Base-by-base conservation (phyloP, 1,140 invertebrate genomes). In the Drosophila jambulina region DNA sequence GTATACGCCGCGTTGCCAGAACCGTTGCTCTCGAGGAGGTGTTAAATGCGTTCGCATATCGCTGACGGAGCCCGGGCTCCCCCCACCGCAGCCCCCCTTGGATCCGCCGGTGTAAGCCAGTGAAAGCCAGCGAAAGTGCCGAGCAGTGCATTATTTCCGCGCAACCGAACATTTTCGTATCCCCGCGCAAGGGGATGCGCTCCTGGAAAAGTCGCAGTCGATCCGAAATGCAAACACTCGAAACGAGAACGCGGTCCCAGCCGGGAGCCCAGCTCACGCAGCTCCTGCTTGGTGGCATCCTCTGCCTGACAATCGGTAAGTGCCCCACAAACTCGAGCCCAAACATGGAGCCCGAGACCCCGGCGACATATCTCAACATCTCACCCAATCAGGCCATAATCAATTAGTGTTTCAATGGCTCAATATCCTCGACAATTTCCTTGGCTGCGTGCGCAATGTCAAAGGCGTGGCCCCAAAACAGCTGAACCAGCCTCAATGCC, bases 281-380 rank as follows among this genome's bases (percentile, higher is more conserved):
- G 63, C 71, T 88, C 48, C 78, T 88, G 34, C 79, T 88, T 40
- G 85, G 62, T 17, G 61, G 74, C 51, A 74, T 88, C 68, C 75
- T 88, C 49, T 90, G 69, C 36, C 78, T 90, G 63, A 76, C 75
- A 78, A 79, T 88, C 69, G 85, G 85, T 88, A 76, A 90, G 85
- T 90, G 42, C n/a, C 32, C 15, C 4, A 36, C 51, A 36, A 54
- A 23, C 51, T 23, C 6, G 36, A 17, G 21, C 61, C 34, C 6
- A 27, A 21, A 12, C 49, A 48, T 25, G 15, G 19, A 13, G n/a
- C 53, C 34, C 4, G 19, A 48, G 23, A 42, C 36, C 40, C 49
- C 12, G 4, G 59, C 36, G 21, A 21, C n/a, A 40, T 42, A 49
- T 34, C 42, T 23, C 34, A 9, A 32, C 40, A 21, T 46, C 34